Percentiles rank a stretch among this genome's conserved stretches.
These are phyloP conservation scores for Triplophysa yarkandensis DNA, from an alignment of 2,797 vertebrate genomes.

Conservation along the genomic window DNA sequence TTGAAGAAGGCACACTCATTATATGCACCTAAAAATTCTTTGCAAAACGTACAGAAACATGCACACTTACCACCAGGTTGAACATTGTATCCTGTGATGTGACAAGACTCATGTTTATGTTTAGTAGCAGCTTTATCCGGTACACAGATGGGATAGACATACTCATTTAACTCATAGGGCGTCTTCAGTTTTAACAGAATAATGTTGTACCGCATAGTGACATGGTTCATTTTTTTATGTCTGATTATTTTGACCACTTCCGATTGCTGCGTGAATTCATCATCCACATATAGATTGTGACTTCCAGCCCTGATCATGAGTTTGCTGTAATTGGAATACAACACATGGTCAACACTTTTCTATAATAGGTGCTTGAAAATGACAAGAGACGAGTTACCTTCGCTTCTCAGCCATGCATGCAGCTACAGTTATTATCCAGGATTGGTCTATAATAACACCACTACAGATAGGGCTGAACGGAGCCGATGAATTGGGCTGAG, in stretches of 20 bases:
- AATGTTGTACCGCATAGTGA: background rate
- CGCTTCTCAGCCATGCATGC: background rate
- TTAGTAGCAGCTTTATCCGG: background rate
- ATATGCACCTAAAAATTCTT: too few species aligned
- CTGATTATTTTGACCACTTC: background rate
- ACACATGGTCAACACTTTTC: background rate
- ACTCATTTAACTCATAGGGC: background rate
- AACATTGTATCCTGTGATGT: slow-evolving; percentile 27
- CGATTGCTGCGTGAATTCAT: background rate
- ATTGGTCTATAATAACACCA: background rate
- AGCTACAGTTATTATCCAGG: slow-evolving; percentile 17
- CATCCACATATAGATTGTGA: slow-evolving; percentile 2
- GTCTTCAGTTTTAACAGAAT: slow-evolving; percentile 9
- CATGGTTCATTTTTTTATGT: background rate
- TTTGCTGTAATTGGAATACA: background rate
- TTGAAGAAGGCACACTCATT: background rate
- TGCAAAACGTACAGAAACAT: too few species aligned
- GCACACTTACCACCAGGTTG: slow-evolving; percentile 4
- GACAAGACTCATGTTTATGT: background rate
- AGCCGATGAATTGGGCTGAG: background rate
- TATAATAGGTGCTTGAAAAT: background rate
- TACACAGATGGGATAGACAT: slow-evolving; percentile 13
- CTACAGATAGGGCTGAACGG: background rate
- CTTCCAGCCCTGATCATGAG: slow-evolving; percentile 23
- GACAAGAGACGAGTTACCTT: background rate